A percentile compares a stretch with the other conserved stretches of the same genome.
Evolutionary conservation across 2,888 invertebrate genomes (phyloP).

Genomic region (Oxycera nigricornis): DNA sequence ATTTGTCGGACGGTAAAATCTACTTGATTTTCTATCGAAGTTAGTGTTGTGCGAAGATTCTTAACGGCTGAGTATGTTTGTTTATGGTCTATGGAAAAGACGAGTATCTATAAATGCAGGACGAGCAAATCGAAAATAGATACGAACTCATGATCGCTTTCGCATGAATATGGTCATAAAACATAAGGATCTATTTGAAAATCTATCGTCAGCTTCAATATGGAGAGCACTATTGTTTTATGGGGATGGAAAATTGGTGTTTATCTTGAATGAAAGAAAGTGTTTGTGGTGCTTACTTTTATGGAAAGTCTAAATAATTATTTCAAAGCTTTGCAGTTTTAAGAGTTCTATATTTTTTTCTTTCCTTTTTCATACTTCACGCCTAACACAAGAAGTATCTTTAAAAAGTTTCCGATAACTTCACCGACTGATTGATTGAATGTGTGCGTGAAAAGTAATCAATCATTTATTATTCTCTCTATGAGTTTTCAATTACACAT

Average conservation of each 20-base stretch:
- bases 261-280: no score
- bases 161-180: neutral
- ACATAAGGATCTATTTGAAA: conserved; percentile 2
- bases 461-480: neutral
- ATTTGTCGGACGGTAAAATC: neutral
- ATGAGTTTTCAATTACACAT: neutral
- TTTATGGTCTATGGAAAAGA: neutral
- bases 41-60: neutral
- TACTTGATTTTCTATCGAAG: neutral
- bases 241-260: no score
- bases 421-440: neutral
- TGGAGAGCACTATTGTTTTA: neutral
- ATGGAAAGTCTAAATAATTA: no score
- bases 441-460: neutral
- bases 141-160: neutral
- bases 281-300: no score
- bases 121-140: neutral
- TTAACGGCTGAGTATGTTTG: neutral
- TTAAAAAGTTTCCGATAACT: neutral
- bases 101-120: neutral
- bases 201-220: neutral
- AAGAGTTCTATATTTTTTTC: no score
- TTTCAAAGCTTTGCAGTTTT: no score
- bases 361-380: no score
- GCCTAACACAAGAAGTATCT: neutral